Conservation (phyloP, 2,113 vertebrate species). For the Cygnus atratus region DNA sequence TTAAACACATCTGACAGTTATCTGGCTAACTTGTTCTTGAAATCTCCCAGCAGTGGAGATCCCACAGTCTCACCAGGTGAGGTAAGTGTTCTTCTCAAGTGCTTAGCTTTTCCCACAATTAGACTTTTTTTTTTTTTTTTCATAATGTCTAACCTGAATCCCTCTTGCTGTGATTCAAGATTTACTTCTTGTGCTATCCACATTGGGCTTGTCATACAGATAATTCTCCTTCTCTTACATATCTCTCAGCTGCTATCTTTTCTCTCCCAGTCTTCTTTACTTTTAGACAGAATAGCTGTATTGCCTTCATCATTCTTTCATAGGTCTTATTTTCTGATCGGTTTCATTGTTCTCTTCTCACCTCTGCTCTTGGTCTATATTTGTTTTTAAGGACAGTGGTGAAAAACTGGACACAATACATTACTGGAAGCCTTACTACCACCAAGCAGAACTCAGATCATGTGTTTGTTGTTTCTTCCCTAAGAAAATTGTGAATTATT, state of each 20-base stretch:
- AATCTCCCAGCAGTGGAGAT: background rate
- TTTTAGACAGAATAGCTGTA: background rate
- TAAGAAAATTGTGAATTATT: background rate
- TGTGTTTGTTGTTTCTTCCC: background rate
- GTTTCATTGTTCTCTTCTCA: background rate
- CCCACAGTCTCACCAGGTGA: background rate
- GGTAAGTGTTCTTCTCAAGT: constrained; percentile 11
- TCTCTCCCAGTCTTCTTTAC: background rate
- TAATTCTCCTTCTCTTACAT: constrained; percentile 51
- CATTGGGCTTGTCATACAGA: constrained; percentile 52
- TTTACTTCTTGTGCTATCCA: constrained; percentile 50
- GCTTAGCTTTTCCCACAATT: constrained; percentile 23
- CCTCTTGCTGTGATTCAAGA: constrained; percentile 38
- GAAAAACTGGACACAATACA: background rate
- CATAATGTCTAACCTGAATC: constrained; percentile 23
- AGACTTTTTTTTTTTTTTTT: background rate
- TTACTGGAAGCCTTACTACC: background rate
- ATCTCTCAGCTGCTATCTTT: background rate
- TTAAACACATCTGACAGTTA: background rate
- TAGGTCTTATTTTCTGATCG: background rate
- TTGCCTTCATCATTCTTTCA: background rate
- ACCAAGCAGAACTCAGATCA: background rate
- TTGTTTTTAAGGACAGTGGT: background rate
- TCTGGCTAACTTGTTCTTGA: background rate
- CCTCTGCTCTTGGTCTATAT: background rate